Conservation (phyloP, 2,797 vertebrate genomes). For the Sebastes melanostomus region DNA sequence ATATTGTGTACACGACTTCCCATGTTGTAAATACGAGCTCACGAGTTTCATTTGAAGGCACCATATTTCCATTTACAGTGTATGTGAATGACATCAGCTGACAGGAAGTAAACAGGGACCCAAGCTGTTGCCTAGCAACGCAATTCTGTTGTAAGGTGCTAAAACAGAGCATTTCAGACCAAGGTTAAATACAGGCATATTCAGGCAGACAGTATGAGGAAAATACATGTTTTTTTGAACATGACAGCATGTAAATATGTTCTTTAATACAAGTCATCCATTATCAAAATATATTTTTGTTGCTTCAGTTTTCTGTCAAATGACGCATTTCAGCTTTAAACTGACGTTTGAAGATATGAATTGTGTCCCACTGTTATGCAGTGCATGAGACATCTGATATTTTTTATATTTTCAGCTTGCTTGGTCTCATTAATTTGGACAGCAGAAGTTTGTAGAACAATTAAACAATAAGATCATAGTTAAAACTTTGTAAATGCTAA, state of each 20-base stretch:
- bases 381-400: neutral
- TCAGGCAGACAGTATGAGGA: too few relatives aligned
- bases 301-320: neutral
- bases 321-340: neutral
- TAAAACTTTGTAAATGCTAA: neutral
- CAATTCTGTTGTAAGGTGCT: too few relatives aligned
- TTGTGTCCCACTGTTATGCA: neutral
- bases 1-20: too few relatives aligned
- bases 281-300: neutral
- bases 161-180: too few relatives aligned
- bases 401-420: neutral
- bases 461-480: neutral
- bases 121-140: too few relatives aligned
- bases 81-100: too few relatives aligned
- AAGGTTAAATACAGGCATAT: rapidly evolving
- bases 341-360: neutral
- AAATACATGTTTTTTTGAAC: too few relatives aligned
- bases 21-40: too few relatives aligned
- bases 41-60: too few relatives aligned
- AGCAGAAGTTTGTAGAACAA: neutral
- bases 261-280: rapidly evolving
- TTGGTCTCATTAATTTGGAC: neutral
- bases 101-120: too few relatives aligned
- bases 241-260: too few relatives aligned
- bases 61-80: too few relatives aligned